Percentiles rank a stretch among this genome's conserved stretches.
phyloP scores from a whole-genome alignment of 2,888 invertebrate genomes.

The Esperia sulphurella region DNA sequence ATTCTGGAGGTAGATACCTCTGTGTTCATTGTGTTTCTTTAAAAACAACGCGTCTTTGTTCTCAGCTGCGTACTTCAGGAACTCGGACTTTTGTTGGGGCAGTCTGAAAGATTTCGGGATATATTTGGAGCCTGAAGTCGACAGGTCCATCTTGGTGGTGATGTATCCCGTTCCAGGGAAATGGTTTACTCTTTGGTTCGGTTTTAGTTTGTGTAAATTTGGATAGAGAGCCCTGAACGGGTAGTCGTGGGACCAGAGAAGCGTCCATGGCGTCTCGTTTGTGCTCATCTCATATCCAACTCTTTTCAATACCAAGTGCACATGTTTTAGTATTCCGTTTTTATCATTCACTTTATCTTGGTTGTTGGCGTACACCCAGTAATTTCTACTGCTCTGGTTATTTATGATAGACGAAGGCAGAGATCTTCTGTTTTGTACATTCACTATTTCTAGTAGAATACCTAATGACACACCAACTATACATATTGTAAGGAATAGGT shows the following conservation, averaged over 20 bases:
- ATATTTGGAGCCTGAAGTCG: constrained; percentile 86
- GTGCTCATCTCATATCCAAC: constrained; percentile 84
- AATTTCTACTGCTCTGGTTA: constrained; percentile 38
- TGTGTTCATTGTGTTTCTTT: constrained; percentile 94
- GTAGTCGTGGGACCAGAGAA: constrained; percentile 97
- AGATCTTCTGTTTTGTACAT: constrained; percentile 35
- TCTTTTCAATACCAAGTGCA: constrained; percentile 86
- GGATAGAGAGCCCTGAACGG: constrained; percentile 84
- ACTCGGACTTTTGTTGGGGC: constrained; percentile 85
- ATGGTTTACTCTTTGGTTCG: constrained; percentile 93
- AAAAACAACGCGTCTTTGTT: constrained; percentile 89
- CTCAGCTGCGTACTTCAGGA: constrained; percentile 82
- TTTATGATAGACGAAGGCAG: not conserved
- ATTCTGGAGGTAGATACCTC: constrained; percentile 89
- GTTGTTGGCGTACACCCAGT: constrained; percentile 80
- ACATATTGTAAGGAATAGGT: constrained; percentile 52
- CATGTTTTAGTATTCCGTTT: constrained; percentile 87
- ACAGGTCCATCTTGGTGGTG: constrained; percentile 93
- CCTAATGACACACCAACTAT: constrained; percentile 53
- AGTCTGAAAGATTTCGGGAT: constrained; percentile 94
- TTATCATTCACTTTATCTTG: constrained; percentile 70
- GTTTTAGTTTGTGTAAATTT: constrained; percentile 77
- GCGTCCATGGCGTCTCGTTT: constrained; percentile 84
- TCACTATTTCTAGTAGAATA: constrained; percentile 49
- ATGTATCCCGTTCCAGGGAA: constrained; percentile 96